These are phyloP conservation scores for Zophobas atratus DNA, from an alignment of 1,140 invertebrate genomes.

Conservation along the genomic window DNA sequence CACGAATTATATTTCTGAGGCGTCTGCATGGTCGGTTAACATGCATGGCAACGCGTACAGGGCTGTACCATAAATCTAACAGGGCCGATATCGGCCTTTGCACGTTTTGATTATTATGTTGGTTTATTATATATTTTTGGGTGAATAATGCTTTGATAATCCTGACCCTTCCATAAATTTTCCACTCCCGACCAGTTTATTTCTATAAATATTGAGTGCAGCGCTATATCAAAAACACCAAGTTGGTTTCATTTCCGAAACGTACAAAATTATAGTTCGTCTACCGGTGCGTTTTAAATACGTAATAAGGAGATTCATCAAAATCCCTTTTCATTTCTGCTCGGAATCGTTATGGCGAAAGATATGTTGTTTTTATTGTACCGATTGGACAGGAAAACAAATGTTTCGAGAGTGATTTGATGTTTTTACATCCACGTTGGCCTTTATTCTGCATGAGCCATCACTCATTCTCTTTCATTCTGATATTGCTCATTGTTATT, in stretches of 20 bases:
- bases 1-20: slow-evolving; percentile 40
- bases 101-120: slow-evolving; percentile 51
- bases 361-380: slow-evolving; percentile 57
- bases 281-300: slow-evolving; percentile 12
- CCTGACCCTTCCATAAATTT: slow-evolving; percentile 26
- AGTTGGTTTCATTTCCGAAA: not conserved
- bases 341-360: slow-evolving; percentile 50
- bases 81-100: slow-evolving; percentile 21
- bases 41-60: slow-evolving; percentile 47
- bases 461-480: slow-evolving; percentile 55
- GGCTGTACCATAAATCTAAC: slow-evolving; percentile 43
- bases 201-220: slow-evolving; percentile 20
- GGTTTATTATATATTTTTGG: slow-evolving; percentile 52
- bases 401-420: slow-evolving; percentile 60
- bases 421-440: slow-evolving; percentile 56
- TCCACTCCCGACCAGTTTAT: slow-evolving; percentile 1
- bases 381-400: slow-evolving; percentile 58
- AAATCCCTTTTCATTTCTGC: slow-evolving; percentile 51
- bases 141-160: slow-evolving; percentile 40
- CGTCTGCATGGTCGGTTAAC: slow-evolving; percentile 37
- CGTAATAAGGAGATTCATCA: slow-evolving; percentile 49
- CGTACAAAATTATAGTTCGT: not conserved
- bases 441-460: slow-evolving; percentile 54
- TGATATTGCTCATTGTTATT: slow-evolving; percentile 51
- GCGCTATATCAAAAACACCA: no score